Conservation (phyloP, 2,797 vertebrate species). For the Leptatherina wallacei region DNA sequence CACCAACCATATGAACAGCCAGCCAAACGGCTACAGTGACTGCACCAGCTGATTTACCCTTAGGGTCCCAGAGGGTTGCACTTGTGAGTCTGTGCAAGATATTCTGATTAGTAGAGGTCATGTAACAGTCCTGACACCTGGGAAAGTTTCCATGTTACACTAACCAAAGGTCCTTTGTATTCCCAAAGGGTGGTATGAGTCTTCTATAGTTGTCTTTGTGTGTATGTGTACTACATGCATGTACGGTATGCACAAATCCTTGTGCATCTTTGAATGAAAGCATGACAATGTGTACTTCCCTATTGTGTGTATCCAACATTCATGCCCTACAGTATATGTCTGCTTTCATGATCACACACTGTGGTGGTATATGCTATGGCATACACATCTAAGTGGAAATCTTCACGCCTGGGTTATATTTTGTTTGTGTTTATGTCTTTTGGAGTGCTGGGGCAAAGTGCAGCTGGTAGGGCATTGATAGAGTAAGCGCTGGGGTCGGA, state of each 20-base stretch:
- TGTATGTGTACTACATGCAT: slow-evolving; percentile 1
- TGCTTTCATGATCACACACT: slow-evolving; percentile 20
- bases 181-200: slow-evolving; percentile 7
- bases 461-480: slow-evolving; percentile 68
- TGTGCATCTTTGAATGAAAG: slow-evolving; percentile 40
- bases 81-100: slow-evolving; percentile 47
- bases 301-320: slow-evolving; percentile 28
- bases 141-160: slow-evolving; percentile 37
- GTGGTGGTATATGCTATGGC: slow-evolving; percentile 7
- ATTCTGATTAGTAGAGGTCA: slow-evolving; percentile 59
- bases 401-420: slow-evolving; percentile 51
- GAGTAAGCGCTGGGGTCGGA: slow-evolving; percentile 67
- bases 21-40: slow-evolving; percentile 29
- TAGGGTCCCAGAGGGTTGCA: slow-evolving; percentile 36
- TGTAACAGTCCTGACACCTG: slow-evolving; percentile 39
- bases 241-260: slow-evolving; percentile 11
- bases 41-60: slow-evolving; percentile 29
- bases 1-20: slow-evolving; percentile 36
- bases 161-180: slow-evolving; percentile 32
- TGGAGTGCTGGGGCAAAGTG: slow-evolving; percentile 61
- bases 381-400: slow-evolving; percentile 51
- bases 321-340: slow-evolving; percentile 33
- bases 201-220: slow-evolving; percentile 17
- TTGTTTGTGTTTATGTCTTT: slow-evolving; percentile 48
- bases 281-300: not conserved